A percentile compares a stretch with the other conserved stretches of the same genome.
Evolutionary conservation across 2,888 invertebrate species (phyloP).

Genomic region (Antheraea yamamai): DNA sequence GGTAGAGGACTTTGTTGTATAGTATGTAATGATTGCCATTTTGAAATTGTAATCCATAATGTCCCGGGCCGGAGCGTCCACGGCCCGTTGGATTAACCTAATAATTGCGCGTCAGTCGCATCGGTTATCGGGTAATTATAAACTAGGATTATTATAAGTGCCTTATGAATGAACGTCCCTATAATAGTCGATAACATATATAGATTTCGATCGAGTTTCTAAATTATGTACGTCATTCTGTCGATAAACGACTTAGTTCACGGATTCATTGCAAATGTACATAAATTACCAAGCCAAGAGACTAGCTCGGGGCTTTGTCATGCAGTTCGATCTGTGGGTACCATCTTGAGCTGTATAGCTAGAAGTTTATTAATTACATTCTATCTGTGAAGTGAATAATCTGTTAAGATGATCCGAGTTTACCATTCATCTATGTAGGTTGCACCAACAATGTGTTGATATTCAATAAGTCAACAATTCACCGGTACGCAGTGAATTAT

Average conservation of each 20-base stretch:
- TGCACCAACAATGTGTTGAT: neutral
- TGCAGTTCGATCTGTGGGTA: neutral
- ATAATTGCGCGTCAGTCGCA: no score
- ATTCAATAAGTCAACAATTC: neutral
- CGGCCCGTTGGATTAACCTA: no score
- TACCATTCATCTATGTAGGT: neutral
- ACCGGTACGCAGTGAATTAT: neutral
- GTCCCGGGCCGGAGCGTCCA: no score
- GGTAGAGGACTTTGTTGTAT: no score
- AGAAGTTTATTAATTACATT: slow-evolving; percentile 6
- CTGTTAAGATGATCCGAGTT: neutral
- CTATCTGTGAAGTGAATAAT: neutral
- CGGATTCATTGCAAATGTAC: slow-evolving; percentile 22
- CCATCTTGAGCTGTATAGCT: neutral
- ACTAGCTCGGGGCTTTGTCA: slow-evolving; percentile 2
- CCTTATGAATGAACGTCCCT: neutral
- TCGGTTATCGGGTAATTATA: no score
- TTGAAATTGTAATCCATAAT: no score
- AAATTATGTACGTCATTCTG: neutral
- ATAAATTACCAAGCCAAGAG: slow-evolving; percentile 21
- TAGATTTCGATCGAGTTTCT: neutral
- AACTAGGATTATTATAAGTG: no score
- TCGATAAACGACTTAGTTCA: neutral
- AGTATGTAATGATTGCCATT: no score
- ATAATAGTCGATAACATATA: neutral